Base-by-base conservation (phyloP, 1,140 invertebrate genomes). In the Trichonephila inaurata region DNA sequence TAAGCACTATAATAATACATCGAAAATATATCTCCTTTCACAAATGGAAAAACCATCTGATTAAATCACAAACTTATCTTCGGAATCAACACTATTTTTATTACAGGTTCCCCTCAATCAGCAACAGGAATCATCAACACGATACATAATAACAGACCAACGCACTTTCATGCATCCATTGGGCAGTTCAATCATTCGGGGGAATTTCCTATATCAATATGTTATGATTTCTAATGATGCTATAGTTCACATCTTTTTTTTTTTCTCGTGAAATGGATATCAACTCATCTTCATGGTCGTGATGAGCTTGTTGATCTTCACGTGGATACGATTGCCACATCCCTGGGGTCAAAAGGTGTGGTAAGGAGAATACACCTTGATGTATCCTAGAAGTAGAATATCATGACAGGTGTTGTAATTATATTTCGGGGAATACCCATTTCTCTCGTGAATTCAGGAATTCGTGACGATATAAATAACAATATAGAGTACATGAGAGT, bases 171-270 rank as follows among this genome's bases (percentile, higher is more conserved):
- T 14, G 16, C 28, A 33, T 40, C 72, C 33, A 77, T 77, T 77
- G 33, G 4, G 72, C 33, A 77, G 18, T 77, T 77, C 33, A 28
- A 28, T 40, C 28, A 33, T 40, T 33, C 72, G 33, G 33, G 28
- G 72, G 72, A 77, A 14, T 64, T 33, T 77, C 72, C 18, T 77
- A 77, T 77, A 77, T 40, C 72, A 40, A 77, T 77, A 77, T 77
- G 14, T 28, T 77, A 33, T 77, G 14, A 77, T 77, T 77, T 77
- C 33, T 77, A 69, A 69, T 24, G 19, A 24, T 24, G 7, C 66
- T 69, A 69, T 28, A 69, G n/a, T 69, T 77, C 14, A 33, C 28
- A 40, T 40, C 28, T 77, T 33, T 21, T 69, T 33, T 77, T 33
- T 21, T 69, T 33, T 33, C 16, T 33, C 5, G 12, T 64, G 28